These are phyloP conservation scores for Hirtodrosophila cameraria DNA, from an alignment of 2,888 invertebrate genomes.

Conservation along the genomic window DNA sequence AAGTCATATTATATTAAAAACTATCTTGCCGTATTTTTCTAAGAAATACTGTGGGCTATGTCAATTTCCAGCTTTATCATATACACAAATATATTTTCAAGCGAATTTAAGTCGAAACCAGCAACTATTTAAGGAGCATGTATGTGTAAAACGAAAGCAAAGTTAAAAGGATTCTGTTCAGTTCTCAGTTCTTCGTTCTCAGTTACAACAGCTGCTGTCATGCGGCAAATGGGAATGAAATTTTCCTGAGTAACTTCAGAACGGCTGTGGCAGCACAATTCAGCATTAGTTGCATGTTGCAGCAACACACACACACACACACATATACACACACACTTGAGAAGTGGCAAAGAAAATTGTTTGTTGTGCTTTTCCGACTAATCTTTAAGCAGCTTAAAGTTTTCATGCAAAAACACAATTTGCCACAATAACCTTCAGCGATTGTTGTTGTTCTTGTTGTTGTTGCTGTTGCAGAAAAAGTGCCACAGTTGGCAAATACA, in stretches of 20 bases:
- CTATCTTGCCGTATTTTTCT: too few species aligned
- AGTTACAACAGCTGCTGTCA: constrained; percentile 11
- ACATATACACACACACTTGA: not conserved
- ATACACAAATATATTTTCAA: too few species aligned
- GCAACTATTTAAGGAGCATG: too few species aligned
- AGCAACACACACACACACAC: not conserved
- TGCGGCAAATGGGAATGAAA: constrained; percentile 17
- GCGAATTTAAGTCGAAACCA: too few species aligned
- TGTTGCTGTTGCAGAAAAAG: constrained; percentile 37
- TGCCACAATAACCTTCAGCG: constrained; percentile 71
- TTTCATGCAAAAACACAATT: constrained; percentile 59
- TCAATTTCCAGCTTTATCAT: too few species aligned
- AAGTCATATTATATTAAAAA: too few species aligned
- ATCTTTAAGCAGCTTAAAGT: constrained; percentile 72
- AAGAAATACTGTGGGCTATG: too few species aligned
- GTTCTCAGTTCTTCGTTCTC: too few species aligned
- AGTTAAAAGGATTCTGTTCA: too few species aligned
- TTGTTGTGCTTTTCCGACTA: constrained; percentile 17
- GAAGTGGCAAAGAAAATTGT: constrained; percentile 16
- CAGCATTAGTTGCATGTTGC: constrained; percentile 10
- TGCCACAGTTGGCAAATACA: constrained; percentile 53
- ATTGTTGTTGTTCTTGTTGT: constrained; percentile 15
- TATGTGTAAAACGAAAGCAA: too few species aligned
- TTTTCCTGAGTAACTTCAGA: not conserved
- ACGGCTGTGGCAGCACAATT: not conserved